Evolutionary conservation across 2,888 invertebrate species (phyloP).

Genomic region (Julus scanicus): DNA sequence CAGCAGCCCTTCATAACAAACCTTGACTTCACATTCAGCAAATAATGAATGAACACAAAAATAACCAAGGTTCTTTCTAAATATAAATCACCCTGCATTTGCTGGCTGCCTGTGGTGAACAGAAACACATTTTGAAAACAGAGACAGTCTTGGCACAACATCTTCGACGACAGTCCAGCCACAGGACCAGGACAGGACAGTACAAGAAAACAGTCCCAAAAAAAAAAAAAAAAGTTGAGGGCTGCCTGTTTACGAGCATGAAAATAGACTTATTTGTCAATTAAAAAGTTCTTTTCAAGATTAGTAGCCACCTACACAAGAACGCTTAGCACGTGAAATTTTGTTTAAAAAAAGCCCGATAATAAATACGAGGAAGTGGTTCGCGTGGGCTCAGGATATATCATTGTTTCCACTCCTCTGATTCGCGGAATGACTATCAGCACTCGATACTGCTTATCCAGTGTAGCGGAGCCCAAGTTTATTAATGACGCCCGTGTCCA

Average conservation of each 20-base stretch:
- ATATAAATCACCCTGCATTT: constrained; percentile 27
- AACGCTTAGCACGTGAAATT: constrained; percentile 17
- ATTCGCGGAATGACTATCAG: not conserved
- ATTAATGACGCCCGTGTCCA: not conserved
- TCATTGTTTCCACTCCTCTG: not conserved
- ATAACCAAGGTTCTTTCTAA: constrained; percentile 14
- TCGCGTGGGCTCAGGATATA: not conserved
- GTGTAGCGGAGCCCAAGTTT: not conserved
- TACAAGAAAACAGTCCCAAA: not conserved
- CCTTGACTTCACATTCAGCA: constrained; percentile 15
- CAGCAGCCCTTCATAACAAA: constrained; percentile 33
- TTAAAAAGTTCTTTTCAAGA: constrained; percentile 15
- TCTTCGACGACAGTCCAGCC: no score
- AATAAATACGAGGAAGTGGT: constrained; percentile 33
- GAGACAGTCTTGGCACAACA: not conserved
- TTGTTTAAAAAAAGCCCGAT: not conserved
- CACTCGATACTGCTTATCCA: not conserved
- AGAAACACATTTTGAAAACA: constrained; percentile 10
- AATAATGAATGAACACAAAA: constrained; percentile 28
- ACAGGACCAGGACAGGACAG: not conserved
- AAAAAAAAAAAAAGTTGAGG: no score
- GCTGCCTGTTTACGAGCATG: not conserved
- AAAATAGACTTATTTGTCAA: constrained; percentile 33
- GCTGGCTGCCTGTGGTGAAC: not conserved
- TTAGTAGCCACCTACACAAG: constrained; percentile 6